Percentiles rank a stretch among this genome's conserved stretches.
Evolutionary conservation across 2,797 vertebrate genomes (phyloP).

Genomic region (Psittacula derbiana): DNA sequence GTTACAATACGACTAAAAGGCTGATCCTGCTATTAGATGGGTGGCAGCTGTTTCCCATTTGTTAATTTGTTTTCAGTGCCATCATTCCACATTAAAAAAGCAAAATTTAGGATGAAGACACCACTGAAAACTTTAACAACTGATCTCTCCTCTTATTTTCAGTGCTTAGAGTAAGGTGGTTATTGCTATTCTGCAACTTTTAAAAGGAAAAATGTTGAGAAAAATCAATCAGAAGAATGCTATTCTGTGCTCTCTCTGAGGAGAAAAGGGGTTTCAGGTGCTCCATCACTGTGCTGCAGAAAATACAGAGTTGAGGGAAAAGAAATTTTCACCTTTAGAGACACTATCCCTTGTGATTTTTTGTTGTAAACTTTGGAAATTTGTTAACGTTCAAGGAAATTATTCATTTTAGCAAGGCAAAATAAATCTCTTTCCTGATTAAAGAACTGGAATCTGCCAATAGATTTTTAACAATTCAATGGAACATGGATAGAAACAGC

Average conservation of each 20-base stretch:
- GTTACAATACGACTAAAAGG: not conserved
- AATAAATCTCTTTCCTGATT: not conserved
- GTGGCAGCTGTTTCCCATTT: not conserved
- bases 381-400: not conserved
- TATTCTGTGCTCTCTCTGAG: not conserved
- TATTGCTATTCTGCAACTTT: conserved; percentile 54
- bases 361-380: not conserved
- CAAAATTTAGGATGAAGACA: conserved; percentile 8
- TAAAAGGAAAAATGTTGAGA: not conserved
- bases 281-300: not conserved
- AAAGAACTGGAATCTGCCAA: not conserved
- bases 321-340: not conserved
- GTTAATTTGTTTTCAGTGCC: not conserved
- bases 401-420: not conserved
- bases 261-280: not conserved
- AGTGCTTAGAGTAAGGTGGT: conserved; percentile 30
- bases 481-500: not conserved
- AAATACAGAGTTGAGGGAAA: not conserved
- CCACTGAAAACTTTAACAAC: not conserved
- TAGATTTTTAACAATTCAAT: not conserved
- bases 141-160: conserved; percentile 10
- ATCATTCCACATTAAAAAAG: not conserved
- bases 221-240: not conserved
- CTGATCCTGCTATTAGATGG: not conserved
- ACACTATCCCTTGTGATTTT: not conserved